These are phyloP conservation scores for Crambe crambe DNA, from an alignment of 37 sponge, comb jelly and placozoan species.

Conservation along the genomic window DNA sequence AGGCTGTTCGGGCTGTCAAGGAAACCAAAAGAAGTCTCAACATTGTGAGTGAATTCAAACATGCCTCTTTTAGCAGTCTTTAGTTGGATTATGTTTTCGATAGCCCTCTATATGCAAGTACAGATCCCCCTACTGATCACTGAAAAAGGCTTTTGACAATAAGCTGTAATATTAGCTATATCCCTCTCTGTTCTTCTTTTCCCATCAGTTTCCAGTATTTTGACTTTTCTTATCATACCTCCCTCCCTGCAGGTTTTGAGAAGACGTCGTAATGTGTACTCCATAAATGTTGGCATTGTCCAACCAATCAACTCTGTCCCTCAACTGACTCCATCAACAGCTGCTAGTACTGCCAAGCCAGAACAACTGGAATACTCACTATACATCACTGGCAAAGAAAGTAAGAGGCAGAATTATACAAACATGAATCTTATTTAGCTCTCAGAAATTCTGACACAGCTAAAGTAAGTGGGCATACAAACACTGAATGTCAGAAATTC, in stretches of 20 bases:
- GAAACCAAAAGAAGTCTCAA: conserved; percentile 51
- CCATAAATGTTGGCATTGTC: conserved; percentile 37
- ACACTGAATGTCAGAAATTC: too few relatives aligned
- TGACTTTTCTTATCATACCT: too few relatives aligned
- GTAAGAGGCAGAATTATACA: conserved; percentile 6
- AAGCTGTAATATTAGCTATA: too few relatives aligned
- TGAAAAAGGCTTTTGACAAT: too few relatives aligned
- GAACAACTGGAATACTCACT: conserved; percentile 64
- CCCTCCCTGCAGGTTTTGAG: conserved; percentile 38
- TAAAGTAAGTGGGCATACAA: too few relatives aligned
- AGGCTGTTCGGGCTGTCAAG: conserved; percentile 73
- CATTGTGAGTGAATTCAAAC: conserved; percentile 15
- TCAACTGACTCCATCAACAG: not conserved
- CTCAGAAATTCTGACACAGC: too few relatives aligned
- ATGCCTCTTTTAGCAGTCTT: not conserved
- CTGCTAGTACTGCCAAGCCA: not conserved
- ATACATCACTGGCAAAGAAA: conserved; percentile 55
- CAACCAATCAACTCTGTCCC: conserved; percentile 28
- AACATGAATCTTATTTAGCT: too few relatives aligned
- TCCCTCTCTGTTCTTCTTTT: too few relatives aligned
- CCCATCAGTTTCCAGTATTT: too few relatives aligned
- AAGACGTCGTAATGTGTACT: conserved; percentile 31
- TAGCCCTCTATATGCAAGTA: too few relatives aligned
- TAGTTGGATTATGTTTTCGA: not conserved
- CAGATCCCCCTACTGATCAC: too few relatives aligned